These are phyloP conservation scores for Oligia latruncula DNA, from an alignment of 2,888 invertebrate species.

Conservation along the genomic window DNA sequence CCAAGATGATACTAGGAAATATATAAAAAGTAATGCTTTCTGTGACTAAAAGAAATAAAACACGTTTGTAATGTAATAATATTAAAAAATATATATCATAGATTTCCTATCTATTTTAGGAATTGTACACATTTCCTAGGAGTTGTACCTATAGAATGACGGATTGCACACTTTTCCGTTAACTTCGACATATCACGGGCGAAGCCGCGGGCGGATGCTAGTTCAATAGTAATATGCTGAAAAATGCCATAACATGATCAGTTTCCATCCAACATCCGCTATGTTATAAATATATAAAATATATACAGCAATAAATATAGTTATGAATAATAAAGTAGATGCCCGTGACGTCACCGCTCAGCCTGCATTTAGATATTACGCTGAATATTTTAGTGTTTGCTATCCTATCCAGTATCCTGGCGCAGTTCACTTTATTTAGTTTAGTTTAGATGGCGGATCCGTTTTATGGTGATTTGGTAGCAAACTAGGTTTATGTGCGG, in stretches of 20 bases:
- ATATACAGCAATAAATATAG: constrained; percentile 20
- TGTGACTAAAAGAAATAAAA: too few relatives aligned
- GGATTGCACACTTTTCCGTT: too few relatives aligned
- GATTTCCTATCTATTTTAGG: too few relatives aligned
- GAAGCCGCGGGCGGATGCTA: background rate
- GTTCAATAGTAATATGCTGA: background rate
- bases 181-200: background rate
- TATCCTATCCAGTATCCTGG: constrained; percentile 12
- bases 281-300: constrained; percentile 12
- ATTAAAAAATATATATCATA: too few relatives aligned
- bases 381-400: constrained; percentile 47
- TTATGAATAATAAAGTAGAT: constrained; percentile 24
- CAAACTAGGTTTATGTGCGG: background rate
- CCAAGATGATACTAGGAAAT: too few relatives aligned
- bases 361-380: constrained; percentile 41
- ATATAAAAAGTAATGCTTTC: too few relatives aligned
- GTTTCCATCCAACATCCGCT: background rate
- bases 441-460: background rate
- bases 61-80: too few relatives aligned
- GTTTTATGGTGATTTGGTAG: constrained; percentile 24
- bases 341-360: constrained; percentile 11
- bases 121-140: too few relatives aligned
- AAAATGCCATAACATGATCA: background rate
- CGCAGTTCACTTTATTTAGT: constrained; percentile 22
- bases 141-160: too few relatives aligned